Conservation (phyloP, 2,797 vertebrate genomes). For the Pteronotus mesoamericanus region DNA sequence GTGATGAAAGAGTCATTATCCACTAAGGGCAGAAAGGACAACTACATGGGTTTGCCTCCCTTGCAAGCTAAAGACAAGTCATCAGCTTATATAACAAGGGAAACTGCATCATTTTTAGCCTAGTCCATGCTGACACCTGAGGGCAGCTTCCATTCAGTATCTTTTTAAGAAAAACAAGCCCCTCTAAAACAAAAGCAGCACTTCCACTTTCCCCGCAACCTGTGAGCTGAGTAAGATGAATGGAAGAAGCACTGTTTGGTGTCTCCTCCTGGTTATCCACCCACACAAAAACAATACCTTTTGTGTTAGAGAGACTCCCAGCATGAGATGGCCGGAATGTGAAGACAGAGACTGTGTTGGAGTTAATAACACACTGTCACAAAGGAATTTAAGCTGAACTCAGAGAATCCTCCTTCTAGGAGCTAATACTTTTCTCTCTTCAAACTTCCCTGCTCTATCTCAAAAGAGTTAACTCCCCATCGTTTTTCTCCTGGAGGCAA, state of each 20-base stretch:
- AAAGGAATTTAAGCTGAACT: conserved; percentile 69
- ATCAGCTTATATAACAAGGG: neutral
- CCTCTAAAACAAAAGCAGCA: neutral
- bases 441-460: conserved; percentile 37
- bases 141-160: neutral
- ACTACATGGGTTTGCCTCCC: neutral
- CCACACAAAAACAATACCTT: neutral
- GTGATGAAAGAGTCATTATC: neutral
- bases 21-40: neutral
- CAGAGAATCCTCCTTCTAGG: conserved; percentile 32
- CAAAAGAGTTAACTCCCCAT: conserved; percentile 46
- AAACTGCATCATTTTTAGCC: neutral
- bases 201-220: neutral
- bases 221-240: neutral
- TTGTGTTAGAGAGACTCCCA: conserved; percentile 36
- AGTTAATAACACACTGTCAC: conserved; percentile 69
- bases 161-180: neutral
- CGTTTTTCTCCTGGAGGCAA: neutral
- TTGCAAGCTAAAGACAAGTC: neutral
- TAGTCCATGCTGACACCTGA: neutral
- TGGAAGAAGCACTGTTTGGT: neutral
- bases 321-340: conserved; percentile 56
- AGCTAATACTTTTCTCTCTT: conserved; percentile 25
- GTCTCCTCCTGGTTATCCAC: neutral
- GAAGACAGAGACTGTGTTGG: neutral